A percentile compares a stretch with the other conserved stretches of the same genome.
Evolutionary conservation across 2,888 invertebrate genomes (phyloP).

Genomic region (Tetranychus piercei): DNA sequence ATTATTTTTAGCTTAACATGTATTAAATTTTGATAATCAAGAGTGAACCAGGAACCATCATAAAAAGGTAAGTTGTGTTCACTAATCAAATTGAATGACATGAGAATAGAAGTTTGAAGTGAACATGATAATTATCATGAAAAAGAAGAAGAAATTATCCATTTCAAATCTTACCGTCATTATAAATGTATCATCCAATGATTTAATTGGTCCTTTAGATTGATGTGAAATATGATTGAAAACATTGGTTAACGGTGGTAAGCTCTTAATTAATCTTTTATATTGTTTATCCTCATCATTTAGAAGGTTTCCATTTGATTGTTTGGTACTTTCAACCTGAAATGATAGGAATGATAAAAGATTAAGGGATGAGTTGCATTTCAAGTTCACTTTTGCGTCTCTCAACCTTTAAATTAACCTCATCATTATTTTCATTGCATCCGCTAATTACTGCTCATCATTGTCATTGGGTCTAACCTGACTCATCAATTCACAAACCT

Average conservation of each 20-base stretch:
- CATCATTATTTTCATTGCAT: not conserved
- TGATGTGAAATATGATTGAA: constrained; percentile 11
- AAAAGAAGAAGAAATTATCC: not conserved
- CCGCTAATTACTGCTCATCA: not conserved
- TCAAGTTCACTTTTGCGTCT: not conserved
- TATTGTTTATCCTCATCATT: constrained; percentile 1
- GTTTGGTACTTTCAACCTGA: not conserved
- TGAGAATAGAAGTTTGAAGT: not conserved
- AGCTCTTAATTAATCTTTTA: constrained; percentile 11
- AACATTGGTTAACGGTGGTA: constrained; percentile 14
- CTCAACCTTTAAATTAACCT: not conserved
- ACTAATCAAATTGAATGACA: not conserved
- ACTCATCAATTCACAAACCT: not conserved
- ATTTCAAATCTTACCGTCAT: constrained; percentile 32
- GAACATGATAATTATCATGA: not conserved
- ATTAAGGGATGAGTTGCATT: not conserved
- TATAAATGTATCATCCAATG: constrained; percentile 40
- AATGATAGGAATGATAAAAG: not conserved
- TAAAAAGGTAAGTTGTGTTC: not conserved
- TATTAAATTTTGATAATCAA: not conserved
- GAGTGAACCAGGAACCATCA: not conserved
- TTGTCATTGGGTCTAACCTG: not conserved
- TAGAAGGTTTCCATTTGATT: not conserved
- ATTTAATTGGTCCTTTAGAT: not conserved
- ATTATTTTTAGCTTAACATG: not conserved